A percentile compares a stretch with the other conserved stretches of the same genome.
Conservation (phyloP, 1,140 invertebrate species). For the Stegodyphus mimosarum region DNA sequence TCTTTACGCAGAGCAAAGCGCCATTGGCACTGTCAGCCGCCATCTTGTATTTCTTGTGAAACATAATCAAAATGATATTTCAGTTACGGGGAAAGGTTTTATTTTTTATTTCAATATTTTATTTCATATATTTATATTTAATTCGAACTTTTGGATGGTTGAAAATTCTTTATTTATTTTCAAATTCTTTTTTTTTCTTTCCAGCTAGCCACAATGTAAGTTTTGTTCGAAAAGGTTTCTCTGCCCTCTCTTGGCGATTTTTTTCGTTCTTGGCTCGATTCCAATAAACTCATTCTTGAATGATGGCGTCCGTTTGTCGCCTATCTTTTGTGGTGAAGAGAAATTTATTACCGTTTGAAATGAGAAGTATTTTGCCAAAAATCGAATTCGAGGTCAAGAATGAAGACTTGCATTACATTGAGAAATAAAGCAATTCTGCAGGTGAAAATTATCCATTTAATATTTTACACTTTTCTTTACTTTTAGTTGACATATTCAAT, state of each 20-base stretch:
- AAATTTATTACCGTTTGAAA: conserved; percentile 51
- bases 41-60: conserved; percentile 38
- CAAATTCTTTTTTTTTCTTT: not conserved
- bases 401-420: too few species aligned
- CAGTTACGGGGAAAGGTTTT: conserved; percentile 29
- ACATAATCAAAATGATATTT: conserved; percentile 25
- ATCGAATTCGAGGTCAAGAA: not conserved
- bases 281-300: conserved; percentile 32
- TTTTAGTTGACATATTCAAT: too few species aligned
- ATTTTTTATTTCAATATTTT: not conserved
- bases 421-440: too few species aligned
- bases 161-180: not conserved
- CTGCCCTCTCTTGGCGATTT: too few species aligned
- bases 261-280: too few species aligned
- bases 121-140: conserved; percentile 31
- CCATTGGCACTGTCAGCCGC: conserved; percentile 33
- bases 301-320: conserved; percentile 55
- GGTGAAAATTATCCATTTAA: too few species aligned
- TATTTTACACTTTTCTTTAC: too few species aligned
- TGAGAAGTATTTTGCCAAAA: conserved; percentile 21
- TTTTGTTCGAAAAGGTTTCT: too few species aligned
- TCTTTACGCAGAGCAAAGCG: conserved; percentile 24
- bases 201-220: too few species aligned
- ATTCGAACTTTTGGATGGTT: conserved; percentile 18
- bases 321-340: conserved; percentile 36